Percentiles rank a stretch among this genome's conserved stretches.
These are phyloP conservation scores for Euura lappo DNA, from an alignment of 1,140 invertebrate genomes.

Conservation along the genomic window DNA sequence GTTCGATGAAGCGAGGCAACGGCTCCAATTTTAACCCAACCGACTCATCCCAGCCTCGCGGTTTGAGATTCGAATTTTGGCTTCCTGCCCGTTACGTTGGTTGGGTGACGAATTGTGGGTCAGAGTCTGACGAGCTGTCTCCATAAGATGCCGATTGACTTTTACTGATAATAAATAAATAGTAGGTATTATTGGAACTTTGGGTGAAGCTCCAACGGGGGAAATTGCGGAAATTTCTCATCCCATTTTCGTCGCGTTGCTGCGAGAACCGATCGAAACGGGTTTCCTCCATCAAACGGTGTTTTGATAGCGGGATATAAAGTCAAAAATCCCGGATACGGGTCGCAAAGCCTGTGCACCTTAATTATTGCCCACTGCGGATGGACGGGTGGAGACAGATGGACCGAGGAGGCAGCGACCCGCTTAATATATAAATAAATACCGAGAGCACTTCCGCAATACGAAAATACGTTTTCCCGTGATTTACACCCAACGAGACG, in stretches of 20 bases:
- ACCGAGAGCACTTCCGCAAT: not conserved
- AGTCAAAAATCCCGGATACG: not conserved
- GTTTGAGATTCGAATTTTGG: not conserved
- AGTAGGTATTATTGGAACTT: no score
- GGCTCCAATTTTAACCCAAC: not conserved
- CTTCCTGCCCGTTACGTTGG: not conserved
- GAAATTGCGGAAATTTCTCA: no score
- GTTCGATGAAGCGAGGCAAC: not conserved
- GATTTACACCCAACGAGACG: not conserved
- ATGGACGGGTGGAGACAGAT: not conserved
- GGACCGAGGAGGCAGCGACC: not conserved
- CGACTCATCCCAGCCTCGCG: not conserved
- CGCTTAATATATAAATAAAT: no score
- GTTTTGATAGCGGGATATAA: no score
- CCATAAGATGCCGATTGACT: no score
- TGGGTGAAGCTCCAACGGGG: no score
- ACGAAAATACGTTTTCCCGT: constrained; percentile 1
- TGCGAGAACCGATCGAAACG: no score
- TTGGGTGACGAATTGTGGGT: not conserved
- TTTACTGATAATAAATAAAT: no score
- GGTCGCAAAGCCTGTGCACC: not conserved
- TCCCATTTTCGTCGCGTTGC: no score
- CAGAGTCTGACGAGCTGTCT: not conserved
- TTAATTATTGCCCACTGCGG: not conserved
- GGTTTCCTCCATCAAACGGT: no score